Percentiles rank a stretch among this genome's conserved stretches.
Evolutionary conservation across 2,113 vertebrate species (phyloP).

Genomic region (Tapirus terrestris): DNA sequence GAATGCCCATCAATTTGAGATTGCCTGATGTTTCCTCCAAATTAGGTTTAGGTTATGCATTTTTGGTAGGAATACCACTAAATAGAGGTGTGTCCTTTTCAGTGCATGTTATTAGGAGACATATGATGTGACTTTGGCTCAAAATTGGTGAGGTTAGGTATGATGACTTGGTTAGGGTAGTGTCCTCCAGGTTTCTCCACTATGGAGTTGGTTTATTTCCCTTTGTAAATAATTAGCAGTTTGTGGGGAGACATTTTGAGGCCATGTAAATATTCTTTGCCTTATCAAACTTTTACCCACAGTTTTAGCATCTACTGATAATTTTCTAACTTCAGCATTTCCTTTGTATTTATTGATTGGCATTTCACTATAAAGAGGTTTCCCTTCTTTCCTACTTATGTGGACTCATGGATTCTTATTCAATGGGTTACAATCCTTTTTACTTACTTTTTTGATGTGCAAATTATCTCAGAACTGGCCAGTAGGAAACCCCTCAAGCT

Average conservation of each 20-base stretch:
- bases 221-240: neutral
- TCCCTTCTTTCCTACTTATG: neutral
- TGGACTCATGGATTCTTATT: neutral
- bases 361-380: neutral
- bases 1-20: neutral
- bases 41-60: neutral
- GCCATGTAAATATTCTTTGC: neutral
- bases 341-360: neutral
- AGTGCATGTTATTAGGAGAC: neutral
- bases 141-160: neutral
- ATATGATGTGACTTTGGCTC: neutral
- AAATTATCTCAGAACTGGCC: neutral
- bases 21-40: neutral
- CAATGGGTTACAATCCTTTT: neutral
- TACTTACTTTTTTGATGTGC: neutral
- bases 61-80: neutral
- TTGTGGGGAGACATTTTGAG: neutral
- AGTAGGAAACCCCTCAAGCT: neutral
- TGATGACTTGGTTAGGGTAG: neutral
- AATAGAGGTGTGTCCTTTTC: neutral
- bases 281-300: neutral
- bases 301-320: neutral
- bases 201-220: neutral
- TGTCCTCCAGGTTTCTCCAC: neutral
- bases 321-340: neutral